Percentiles rank a stretch among this genome's conserved stretches.
These are phyloP conservation scores for Melanostoma mellinum DNA, from an alignment of 2,888 invertebrate species.

Conservation along the genomic window DNA sequence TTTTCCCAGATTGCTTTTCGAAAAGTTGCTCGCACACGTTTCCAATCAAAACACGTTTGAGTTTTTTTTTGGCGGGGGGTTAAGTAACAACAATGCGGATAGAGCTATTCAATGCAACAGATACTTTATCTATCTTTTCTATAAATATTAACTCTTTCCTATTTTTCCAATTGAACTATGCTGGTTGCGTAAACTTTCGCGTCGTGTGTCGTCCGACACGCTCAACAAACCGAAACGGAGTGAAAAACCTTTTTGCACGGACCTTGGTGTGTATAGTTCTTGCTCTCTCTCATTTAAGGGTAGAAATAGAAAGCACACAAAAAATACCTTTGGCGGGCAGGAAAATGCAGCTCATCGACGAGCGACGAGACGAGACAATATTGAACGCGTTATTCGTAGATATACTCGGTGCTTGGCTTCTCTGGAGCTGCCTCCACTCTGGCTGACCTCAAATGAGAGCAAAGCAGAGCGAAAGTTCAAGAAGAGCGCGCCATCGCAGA, in stretches of 20 bases:
- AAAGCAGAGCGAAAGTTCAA: constrained; percentile 34
- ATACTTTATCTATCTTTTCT: constrained; percentile 37
- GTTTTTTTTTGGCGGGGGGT: background rate
- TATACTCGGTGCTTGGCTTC: background rate
- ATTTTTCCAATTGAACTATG: constrained; percentile 17
- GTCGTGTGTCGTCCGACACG: constrained; percentile 74
- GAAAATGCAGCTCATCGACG: constrained; percentile 21
- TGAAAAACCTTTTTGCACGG: constrained; percentile 75
- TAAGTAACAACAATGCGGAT: background rate
- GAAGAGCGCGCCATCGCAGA: constrained; percentile 37
- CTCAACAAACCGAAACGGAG: constrained; percentile 77
- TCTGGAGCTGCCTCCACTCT: constrained; percentile 6
- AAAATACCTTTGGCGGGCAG: constrained; percentile 1
- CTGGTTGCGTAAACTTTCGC: constrained; percentile 67
- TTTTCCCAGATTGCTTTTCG: background rate
- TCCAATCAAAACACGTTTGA: no score
- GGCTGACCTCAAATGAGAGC: constrained; percentile 37
- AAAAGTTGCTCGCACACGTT: background rate
- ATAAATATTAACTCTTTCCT: constrained; percentile 12
- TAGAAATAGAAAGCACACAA: constrained; percentile 4
- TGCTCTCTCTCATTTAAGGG: constrained; percentile 29
- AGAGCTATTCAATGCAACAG: constrained; percentile 36
- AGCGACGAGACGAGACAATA: constrained; percentile 8
- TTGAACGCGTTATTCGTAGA: background rate
- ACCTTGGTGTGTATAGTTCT: constrained; percentile 20